Percentiles rank a stretch among this genome's conserved stretches.
Conservation (phyloP, 1,140 invertebrate species). For the Zeugodacus cucurbitae region DNA sequence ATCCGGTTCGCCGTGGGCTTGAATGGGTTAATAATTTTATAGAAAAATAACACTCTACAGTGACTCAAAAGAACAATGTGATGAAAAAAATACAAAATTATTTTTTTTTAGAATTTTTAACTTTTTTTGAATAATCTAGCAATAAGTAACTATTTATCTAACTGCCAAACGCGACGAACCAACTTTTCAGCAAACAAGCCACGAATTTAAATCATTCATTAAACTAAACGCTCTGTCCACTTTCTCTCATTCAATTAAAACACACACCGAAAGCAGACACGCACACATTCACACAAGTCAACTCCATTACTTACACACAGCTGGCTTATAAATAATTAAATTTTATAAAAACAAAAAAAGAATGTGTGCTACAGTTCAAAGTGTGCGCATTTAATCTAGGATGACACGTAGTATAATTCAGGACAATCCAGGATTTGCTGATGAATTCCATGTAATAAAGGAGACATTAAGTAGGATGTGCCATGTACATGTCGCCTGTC, state of each 20-base stretch:
- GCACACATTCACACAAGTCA: background rate
- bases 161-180: no score
- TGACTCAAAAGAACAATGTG: no score
- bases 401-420: slow-evolving; percentile 14
- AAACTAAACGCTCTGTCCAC: no score
- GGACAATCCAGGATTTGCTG: slow-evolving; percentile 19
- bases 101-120: no score
- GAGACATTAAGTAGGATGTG: slow-evolving; percentile 26
- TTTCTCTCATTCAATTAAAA: background rate
- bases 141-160: no score
- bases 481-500: slow-evolving; percentile 8
- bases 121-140: no score
- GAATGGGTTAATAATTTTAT: no score
- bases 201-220: background rate
- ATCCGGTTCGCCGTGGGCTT: no score
- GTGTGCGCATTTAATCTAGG: slow-evolving; percentile 15
- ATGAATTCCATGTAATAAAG: slow-evolving; percentile 36
- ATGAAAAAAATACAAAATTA: no score
- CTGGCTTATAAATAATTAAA: background rate
- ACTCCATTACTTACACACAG: background rate
- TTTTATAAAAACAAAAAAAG: background rate
- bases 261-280: background rate
- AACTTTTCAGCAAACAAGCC: background rate
- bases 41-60: no score
- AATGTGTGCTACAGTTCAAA: background rate